Evolutionary conservation across 2,797 vertebrate genomes (phyloP).

Genomic region (Gila robusta): DNA sequence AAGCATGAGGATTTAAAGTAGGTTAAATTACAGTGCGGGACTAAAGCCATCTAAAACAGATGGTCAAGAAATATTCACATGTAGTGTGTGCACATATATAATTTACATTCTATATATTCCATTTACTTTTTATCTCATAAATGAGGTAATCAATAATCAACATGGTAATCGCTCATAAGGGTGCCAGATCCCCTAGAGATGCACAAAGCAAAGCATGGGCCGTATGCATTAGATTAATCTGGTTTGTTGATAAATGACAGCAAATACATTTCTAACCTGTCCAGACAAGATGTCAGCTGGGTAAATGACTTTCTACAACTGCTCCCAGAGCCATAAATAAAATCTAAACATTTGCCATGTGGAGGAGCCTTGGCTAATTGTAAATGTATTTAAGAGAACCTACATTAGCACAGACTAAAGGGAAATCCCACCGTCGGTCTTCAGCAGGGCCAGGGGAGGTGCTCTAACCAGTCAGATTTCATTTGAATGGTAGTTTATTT

Average conservation of each 20-base stretch:
- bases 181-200: neutral
- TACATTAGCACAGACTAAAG: constrained; percentile 29
- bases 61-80: neutral
- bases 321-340: constrained; percentile 32
- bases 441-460: neutral
- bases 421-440: neutral
- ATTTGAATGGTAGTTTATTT: neutral
- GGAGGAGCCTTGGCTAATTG: neutral
- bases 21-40: constrained; percentile 18
- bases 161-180: neutral
- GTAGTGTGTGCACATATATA: neutral
- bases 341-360: constrained; percentile 16
- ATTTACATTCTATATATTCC: neutral
- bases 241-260: constrained; percentile 23
- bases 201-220: neutral
- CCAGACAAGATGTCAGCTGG: constrained; percentile 20
- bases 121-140: neutral
- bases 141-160: neutral
- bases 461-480: neutral
- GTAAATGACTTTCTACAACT: constrained; percentile 16
- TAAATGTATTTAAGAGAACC: constrained; percentile 23
- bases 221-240: constrained; percentile 11
- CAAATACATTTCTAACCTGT: constrained; percentile 21
- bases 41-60: constrained; percentile 9
- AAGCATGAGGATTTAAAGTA: constrained; percentile 19